Evolutionary conservation across 2,113 vertebrate species (phyloP).

Genomic region (Sphyrna mokarran): DNA sequence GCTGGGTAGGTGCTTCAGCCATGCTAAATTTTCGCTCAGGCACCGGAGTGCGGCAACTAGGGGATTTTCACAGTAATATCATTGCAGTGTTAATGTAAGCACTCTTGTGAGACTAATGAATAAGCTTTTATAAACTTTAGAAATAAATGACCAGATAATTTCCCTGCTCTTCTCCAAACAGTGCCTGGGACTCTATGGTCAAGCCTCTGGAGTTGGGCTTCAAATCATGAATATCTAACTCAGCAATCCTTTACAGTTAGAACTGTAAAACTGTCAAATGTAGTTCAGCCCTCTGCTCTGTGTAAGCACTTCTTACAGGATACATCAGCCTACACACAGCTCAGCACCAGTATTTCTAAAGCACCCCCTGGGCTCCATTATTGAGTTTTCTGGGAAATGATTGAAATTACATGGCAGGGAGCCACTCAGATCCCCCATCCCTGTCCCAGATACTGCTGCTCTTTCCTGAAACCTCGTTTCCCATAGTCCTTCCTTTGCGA

Average conservation of each 20-base stretch:
- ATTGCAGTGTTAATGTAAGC: too few species aligned
- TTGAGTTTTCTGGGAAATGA: not conserved
- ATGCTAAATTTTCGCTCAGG: too few species aligned
- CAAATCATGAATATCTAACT: not conserved
- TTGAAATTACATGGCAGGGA: not conserved
- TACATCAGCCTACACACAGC: not conserved
- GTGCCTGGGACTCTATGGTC: not conserved
- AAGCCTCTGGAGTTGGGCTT: not conserved
- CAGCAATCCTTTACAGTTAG: not conserved
- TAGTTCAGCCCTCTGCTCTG: too few species aligned
- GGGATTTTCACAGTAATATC: too few species aligned
- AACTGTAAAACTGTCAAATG: too few species aligned
- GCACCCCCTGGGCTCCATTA: not conserved
- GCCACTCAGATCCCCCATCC: too few species aligned
- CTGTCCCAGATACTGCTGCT: not conserved
- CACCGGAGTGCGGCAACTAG: too few species aligned
- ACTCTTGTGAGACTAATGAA: too few species aligned
- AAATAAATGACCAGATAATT: too few species aligned
- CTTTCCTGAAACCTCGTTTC: not conserved
- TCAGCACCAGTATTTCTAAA: not conserved
- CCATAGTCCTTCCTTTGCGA: not conserved
- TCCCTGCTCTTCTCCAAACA: too few species aligned
- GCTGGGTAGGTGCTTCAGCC: too few species aligned
- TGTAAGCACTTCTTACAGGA: not conserved
- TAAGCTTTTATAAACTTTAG: too few species aligned